phyloP scores from a whole-genome alignment of 2,797 vertebrate genomes.

The Nyctibius grandis region DNA sequence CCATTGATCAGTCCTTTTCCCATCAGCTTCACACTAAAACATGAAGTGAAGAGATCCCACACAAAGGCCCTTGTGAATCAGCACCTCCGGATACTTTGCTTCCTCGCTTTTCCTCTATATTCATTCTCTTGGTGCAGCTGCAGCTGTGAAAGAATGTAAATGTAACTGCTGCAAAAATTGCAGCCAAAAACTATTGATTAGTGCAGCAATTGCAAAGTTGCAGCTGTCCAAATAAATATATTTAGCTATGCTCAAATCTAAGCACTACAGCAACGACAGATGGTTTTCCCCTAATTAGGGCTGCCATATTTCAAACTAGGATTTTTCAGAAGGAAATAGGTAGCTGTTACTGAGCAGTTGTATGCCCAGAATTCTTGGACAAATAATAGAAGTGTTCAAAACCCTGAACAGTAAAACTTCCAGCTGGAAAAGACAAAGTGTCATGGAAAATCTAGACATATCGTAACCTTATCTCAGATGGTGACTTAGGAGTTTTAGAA shows the following conservation, averaged over 20 bases:
- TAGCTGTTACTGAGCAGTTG: not conserved
- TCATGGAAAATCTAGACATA: not conserved
- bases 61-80: not conserved
- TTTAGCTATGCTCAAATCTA: not conserved
- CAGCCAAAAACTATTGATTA: slow-evolving; percentile 50
- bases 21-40: not conserved
- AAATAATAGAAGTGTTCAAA: not conserved
- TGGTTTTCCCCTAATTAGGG: slow-evolving; percentile 24
- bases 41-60: not conserved
- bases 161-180: slow-evolving; percentile 43
- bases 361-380: not conserved
- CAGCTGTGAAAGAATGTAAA: not conserved
- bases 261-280: not conserved
- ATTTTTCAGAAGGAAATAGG: slow-evolving; percentile 12
- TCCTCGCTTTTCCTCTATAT: not conserved
- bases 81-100: not conserved
- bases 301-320: not conserved
- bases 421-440: not conserved
- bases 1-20: not conserved
- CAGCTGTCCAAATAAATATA: slow-evolving; percentile 40
- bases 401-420: not conserved
- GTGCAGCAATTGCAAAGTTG: slow-evolving; percentile 48
- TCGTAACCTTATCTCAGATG: not conserved
- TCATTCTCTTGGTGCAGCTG: slow-evolving; percentile 6
- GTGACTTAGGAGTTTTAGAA: not conserved